phyloP scores from a whole-genome alignment of 2,888 invertebrate genomes.

The Sminthurides aquaticus region DNA sequence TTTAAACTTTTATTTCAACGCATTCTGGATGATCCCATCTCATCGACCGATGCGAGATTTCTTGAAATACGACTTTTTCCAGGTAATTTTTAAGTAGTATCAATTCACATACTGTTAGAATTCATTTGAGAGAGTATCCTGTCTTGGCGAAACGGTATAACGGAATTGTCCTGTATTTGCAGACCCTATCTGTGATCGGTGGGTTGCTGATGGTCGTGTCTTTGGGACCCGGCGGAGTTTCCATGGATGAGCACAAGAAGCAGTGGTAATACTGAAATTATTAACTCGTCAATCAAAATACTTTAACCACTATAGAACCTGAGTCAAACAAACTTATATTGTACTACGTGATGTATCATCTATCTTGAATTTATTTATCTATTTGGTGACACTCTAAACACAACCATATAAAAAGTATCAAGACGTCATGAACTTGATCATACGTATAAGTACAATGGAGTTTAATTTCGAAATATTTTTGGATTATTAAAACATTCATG shows the following conservation, averaged over 20 bases:
- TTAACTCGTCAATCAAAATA: constrained; percentile 7
- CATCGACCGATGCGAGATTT: constrained; percentile 96
- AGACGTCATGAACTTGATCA: not conserved
- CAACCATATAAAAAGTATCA: not conserved
- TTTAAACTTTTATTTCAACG: constrained; percentile 94
- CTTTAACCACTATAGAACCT: constrained; percentile 13
- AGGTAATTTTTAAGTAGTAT: constrained; percentile 59
- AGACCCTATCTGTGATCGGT: constrained; percentile 97
- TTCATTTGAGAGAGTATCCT: not conserved
- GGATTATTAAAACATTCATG: not conserved
- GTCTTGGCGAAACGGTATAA: not conserved
- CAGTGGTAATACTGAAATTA: constrained; percentile 62
- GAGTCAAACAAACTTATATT: constrained; percentile 15
- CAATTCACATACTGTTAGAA: not conserved
- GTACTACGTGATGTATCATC: not conserved
- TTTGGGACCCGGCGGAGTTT: constrained; percentile 95
- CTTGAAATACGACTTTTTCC: constrained; percentile 99
- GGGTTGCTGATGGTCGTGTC: constrained; percentile 97
- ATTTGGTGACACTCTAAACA: not conserved
- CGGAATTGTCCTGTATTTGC: constrained; percentile 49
- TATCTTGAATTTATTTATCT: constrained; percentile 4
- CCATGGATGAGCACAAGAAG: constrained; percentile 99
- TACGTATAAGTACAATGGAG: not conserved
- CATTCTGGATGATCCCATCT: constrained; percentile 94
- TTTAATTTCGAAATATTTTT: not conserved